These are phyloP conservation scores for Pogonomyrmex barbatus DNA, from an alignment of 1,140 invertebrate genomes.

Conservation along the genomic window DNA sequence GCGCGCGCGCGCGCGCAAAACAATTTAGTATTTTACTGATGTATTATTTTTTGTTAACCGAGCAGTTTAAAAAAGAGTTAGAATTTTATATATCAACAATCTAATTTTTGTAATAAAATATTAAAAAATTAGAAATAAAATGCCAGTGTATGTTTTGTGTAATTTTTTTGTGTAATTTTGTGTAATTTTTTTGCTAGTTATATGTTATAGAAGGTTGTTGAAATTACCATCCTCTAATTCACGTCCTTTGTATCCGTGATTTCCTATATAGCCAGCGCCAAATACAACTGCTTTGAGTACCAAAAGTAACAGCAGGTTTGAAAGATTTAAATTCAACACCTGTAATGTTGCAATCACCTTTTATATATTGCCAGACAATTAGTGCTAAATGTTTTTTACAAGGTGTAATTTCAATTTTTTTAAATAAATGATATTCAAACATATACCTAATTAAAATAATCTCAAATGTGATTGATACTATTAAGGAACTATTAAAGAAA, in stretches of 20 bases:
- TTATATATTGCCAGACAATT: background rate
- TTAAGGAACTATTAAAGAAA: background rate
- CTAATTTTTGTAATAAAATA: too few species aligned
- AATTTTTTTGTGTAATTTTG: too few species aligned
- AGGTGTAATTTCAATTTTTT: background rate
- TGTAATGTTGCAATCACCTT: conserved; percentile 78
- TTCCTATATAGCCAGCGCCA: conserved; percentile 92
- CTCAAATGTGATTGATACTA: background rate
- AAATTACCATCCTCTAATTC: conserved; percentile 79
- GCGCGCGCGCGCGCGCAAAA: too few species aligned
- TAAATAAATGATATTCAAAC: background rate
- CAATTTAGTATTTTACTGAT: too few species aligned
- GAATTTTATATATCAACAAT: too few species aligned
- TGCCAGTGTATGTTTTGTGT: too few species aligned
- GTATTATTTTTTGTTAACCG: too few species aligned
- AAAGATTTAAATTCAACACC: conserved; percentile 93
- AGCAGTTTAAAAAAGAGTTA: too few species aligned
- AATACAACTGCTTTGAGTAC: conserved; percentile 93
- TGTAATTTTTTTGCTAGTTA: too few species aligned
- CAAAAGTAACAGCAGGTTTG: conserved; percentile 92
- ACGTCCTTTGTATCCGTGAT: conserved; percentile 80
- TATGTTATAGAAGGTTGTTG: background rate
- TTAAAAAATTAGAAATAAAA: too few species aligned
- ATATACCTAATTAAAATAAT: background rate
- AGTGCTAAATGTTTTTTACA: background rate